phyloP scores from a whole-genome alignment of 2,113 vertebrate genomes.

The Campylomormyrus tamandua region DNA sequence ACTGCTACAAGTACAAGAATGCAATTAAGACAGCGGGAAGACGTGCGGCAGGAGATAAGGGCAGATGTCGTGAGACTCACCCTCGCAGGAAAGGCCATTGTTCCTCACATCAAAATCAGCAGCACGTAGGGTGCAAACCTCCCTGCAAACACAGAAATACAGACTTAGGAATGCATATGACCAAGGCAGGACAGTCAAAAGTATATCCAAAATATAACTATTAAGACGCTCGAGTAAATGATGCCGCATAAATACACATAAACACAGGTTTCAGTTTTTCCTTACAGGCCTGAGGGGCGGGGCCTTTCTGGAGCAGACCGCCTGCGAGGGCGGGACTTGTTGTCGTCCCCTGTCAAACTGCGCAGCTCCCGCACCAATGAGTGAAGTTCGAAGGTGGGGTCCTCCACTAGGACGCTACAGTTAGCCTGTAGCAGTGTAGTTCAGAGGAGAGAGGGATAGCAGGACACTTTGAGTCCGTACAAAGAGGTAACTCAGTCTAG shows the following conservation, averaged over 20 bases:
- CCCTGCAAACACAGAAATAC: constrained; percentile 52
- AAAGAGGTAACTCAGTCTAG: background rate
- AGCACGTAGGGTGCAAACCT: constrained; percentile 30
- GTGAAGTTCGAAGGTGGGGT: constrained; percentile 52
- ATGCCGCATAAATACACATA: background rate
- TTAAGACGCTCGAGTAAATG: background rate
- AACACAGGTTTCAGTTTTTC: background rate
- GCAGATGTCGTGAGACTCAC: constrained; percentile 50
- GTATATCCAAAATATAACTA: background rate
- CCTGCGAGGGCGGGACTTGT: constrained; percentile 38
- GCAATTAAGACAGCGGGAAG: background rate
- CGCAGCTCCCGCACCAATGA: constrained; percentile 55
- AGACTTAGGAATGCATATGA: background rate
- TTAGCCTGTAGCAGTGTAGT: constrained; percentile 32
- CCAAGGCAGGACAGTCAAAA: background rate
- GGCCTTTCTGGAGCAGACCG: constrained; percentile 39
- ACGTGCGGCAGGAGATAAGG: background rate
- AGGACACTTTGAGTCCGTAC: background rate
- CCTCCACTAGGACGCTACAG: constrained; percentile 39
- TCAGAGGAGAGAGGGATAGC: background rate
- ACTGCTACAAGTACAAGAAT: background rate
- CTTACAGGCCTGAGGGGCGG: constrained; percentile 37
- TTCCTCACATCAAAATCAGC: constrained; percentile 40
- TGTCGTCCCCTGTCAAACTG: constrained; percentile 48
- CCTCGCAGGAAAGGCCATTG: constrained; percentile 34